A percentile compares a stretch with the other conserved stretches of the same genome.
These are phyloP conservation scores for Iphiclides podalirius DNA, from an alignment of 2,888 invertebrate species.

Conservation along the genomic window DNA sequence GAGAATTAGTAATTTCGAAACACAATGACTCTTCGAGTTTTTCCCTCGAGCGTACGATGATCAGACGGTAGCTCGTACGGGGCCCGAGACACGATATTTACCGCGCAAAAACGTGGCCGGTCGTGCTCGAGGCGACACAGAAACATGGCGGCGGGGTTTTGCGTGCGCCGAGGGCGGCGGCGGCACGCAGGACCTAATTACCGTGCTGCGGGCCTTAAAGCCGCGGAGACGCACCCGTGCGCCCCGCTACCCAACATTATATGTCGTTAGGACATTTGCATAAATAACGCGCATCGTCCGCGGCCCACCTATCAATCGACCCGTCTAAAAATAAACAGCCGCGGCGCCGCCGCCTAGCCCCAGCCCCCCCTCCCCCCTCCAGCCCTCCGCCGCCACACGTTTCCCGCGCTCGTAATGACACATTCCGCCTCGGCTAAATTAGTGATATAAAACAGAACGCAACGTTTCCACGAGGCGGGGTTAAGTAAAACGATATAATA, in stretches of 20 bases:
- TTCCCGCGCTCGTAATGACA: conserved; percentile 56
- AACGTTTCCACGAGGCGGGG: conserved; percentile 52
- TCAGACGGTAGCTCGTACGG: conserved; percentile 53
- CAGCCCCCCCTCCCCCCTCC: conserved; percentile 35
- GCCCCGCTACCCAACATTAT: conserved; percentile 63
- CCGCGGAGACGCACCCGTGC: conserved; percentile 51
- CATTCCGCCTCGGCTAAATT: conserved; percentile 57
- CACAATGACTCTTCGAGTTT: conserved; percentile 43
- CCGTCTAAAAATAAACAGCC: conserved; percentile 63
- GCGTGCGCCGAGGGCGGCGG: conserved; percentile 47
- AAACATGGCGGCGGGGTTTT: conserved; percentile 56
- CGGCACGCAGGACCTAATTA: conserved; percentile 73
- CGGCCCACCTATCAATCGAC: conserved; percentile 70
- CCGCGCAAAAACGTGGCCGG: conserved; percentile 56
- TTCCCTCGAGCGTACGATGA: conserved; percentile 42
- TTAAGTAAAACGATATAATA: conserved; percentile 62
- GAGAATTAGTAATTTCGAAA: conserved; percentile 37
- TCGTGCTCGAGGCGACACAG: conserved; percentile 75
- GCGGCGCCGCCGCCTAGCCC: conserved; percentile 52
- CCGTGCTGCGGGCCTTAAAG: conserved; percentile 63
- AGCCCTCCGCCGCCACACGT: conserved; percentile 41
- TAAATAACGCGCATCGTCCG: conserved; percentile 66
- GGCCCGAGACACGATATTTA: conserved; percentile 54
- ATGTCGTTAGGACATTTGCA: conserved; percentile 78
- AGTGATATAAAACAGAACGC: conserved; percentile 57